Evolutionary conservation across 1,140 invertebrate species (phyloP), one percentile per base, ranked within the genome.

Genomic region (Bombus pascuorum): DNA sequence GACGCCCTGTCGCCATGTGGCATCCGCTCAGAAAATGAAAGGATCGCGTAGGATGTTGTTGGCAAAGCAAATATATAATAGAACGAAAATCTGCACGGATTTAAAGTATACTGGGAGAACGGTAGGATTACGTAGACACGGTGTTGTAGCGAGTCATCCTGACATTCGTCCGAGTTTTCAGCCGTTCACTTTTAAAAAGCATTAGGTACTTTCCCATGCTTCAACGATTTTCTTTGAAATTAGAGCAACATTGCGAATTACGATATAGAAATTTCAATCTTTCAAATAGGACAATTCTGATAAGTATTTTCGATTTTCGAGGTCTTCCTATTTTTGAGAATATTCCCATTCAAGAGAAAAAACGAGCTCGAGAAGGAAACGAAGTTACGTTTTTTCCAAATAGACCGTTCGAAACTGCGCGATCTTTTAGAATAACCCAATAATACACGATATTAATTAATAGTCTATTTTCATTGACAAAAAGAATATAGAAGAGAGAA

Each of bases 1-100:
- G 97, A 83, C 98, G 97, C 93, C 97, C 97, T 2, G 96, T 98
- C 66, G 97, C 97, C 18, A 98, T 98, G 97, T 98, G 97, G 97
- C 98, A 98, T 94, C 96, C 97, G 44, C 94, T 98, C n/a, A 95
- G 97, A 85, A 97, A 96, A 92, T 96, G 93, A 95, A 74, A 44
- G 9, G 9, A 86, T 42, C 28, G 12, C 5, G n/a, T 3, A 39
- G n/a, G 1, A 37, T 59, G 37, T 42, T 71, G 53, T 42, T 71
- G 53, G 34, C 44, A 28, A 47, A 57, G 28, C 65, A 32, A 4
- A 47, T 22, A 59, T 32, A 25, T 28, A 57, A 34, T 47, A 18
- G 22, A 77, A 78, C 0, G 22, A 37, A 37, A 71, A 18, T 32
- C 62, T 39, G 22, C 79, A 28, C 22, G 22, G 57, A 57, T 73